Conservation (phyloP, 2,113 vertebrate species). For the Acrocephalus arundinaceus region DNA sequence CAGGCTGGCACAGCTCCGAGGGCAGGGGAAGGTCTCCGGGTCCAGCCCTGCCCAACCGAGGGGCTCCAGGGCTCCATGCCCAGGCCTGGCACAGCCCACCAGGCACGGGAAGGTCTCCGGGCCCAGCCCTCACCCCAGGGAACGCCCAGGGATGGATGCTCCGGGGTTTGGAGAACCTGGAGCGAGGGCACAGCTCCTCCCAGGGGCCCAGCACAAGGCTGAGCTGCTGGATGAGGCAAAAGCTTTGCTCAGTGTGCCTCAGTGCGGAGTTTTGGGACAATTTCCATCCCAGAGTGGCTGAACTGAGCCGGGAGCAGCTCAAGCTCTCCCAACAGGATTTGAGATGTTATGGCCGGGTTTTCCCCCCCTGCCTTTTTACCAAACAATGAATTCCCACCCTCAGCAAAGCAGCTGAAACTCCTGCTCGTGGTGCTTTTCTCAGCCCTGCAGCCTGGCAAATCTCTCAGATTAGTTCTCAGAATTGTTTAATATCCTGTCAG, state of each 20-base stretch:
- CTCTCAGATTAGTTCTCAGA: not conserved
- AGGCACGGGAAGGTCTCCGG: too few relatives aligned
- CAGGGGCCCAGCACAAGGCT: not conserved
- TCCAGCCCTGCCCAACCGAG: not conserved
- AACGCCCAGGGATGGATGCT: not conserved
- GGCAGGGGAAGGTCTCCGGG: not conserved
- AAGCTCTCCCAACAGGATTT: not conserved
- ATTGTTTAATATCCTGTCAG: not conserved
- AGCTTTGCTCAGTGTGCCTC: not conserved
- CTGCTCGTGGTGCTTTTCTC: not conserved
- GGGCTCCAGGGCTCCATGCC: not conserved
- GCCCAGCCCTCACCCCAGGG: not conserved
- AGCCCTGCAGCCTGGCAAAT: not conserved
- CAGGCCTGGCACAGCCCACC: not conserved
- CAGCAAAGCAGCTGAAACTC: not conserved
- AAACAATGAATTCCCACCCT: not conserved
- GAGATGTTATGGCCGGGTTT: rapidly evolving
- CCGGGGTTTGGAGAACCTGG: not conserved
- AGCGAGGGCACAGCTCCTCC: not conserved
- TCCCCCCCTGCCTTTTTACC: not conserved
- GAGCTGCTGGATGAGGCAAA: not conserved
- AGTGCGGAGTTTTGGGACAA: not conserved
- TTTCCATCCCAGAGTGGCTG: not conserved
- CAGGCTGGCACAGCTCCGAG: not conserved
- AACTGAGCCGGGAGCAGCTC: not conserved